phyloP scores from a whole-genome alignment of 2,888 invertebrate genomes.

The Clanis bilineata region DNA sequence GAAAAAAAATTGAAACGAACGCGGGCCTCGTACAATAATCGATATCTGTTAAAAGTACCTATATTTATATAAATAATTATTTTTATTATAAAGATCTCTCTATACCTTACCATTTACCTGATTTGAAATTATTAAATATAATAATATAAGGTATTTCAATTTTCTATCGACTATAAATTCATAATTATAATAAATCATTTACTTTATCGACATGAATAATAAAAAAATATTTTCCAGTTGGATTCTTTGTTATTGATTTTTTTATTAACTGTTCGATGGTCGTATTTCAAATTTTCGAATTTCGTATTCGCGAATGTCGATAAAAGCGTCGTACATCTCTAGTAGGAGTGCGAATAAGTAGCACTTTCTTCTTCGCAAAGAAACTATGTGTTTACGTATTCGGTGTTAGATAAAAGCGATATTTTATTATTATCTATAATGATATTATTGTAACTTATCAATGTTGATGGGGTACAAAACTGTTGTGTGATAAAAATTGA shows the following conservation, averaged over 20 bases:
- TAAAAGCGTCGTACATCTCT: not conserved
- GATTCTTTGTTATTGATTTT: not conserved
- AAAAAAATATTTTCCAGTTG: not conserved
- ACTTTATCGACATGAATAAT: not conserved
- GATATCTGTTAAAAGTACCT: not conserved
- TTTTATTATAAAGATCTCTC: not conserved
- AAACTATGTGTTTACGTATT: not conserved
- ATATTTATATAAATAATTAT: conserved; percentile 3
- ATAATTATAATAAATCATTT: not conserved
- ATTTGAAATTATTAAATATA: not conserved
- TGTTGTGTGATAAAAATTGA: no score
- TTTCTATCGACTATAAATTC: not conserved
- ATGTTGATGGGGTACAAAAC: not conserved
- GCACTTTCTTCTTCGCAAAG: not conserved
- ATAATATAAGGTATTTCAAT: not conserved
- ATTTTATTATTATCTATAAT: not conserved
- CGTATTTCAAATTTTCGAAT: no score
- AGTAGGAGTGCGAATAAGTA: not conserved
- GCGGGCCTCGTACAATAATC: not conserved
- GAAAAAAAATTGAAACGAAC: conserved; percentile 5
- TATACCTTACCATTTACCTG: not conserved
- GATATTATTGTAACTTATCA: not conserved
- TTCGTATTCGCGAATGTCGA: not conserved
- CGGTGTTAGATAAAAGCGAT: not conserved
- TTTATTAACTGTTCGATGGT: no score